Base-by-base conservation (phyloP, 2,888 invertebrate species). In the Nematopogon swammerdamellus region DNA sequence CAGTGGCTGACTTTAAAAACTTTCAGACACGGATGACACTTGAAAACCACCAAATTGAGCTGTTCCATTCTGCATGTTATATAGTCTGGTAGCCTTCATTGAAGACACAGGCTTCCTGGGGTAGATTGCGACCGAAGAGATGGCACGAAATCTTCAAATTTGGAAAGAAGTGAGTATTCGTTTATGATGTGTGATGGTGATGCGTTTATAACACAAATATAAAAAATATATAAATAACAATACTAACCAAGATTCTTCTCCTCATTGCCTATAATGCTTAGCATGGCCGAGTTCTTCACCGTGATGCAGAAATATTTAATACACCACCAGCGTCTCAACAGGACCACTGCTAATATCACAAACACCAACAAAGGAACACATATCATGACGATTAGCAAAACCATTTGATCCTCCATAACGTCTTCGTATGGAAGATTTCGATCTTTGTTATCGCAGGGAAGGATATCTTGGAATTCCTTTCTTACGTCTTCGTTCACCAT, bases 241-340 rank as follows among this genome's bases (percentile, higher is more conserved):
- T n/a, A 64, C 70, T 64, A 52, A 76, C 75, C 70, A 51, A 65
- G 59, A 16, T 59, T 51, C 2, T 52, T 53, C 4, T 67, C 64
- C 8, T 79, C 70, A 44, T 81, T 77, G n/a, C 74, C 72, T 8
- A 84, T 77, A 50, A 82, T 62, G 19, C 83, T 81, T 49, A 85
- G 52, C 53, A 81, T 63, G 0, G 85, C 77, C 0, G 83, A 82
- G 52, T 85, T 84, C 58, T 82, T 84, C 18, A 85, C 58, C 0
- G 80, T 80, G 8, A 85, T 80, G 44, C 72, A 75, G 54, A 81
- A 85, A 58, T 86, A 85, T 56, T 77, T 77, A 8, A 83, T 69
- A 51, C 76, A 70, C 59, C 84, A 76, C 52, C 84, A 81, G 53
- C 84, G 83, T 48, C 80, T 68, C 10, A 65, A 72, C 4, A 70